Evolutionary conservation across 2,113 vertebrate species (phyloP).

Genomic region (Catharus fuscescens): DNA sequence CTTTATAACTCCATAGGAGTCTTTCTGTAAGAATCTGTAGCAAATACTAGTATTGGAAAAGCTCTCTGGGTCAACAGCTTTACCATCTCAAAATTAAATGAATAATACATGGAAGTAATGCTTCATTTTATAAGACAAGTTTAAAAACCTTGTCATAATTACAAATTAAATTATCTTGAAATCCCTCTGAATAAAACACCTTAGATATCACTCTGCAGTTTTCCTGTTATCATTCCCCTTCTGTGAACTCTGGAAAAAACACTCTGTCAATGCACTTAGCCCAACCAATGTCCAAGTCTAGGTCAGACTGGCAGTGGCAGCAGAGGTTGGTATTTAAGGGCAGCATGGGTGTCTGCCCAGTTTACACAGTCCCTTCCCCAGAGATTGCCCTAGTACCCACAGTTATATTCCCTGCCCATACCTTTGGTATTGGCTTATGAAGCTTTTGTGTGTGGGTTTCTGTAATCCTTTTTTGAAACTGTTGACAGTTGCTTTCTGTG

Average conservation of each 20-base stretch:
- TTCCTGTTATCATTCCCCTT: not conserved
- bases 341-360: not conserved
- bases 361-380: not conserved
- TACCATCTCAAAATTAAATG: not conserved
- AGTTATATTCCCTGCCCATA: accelerated
- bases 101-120: not conserved
- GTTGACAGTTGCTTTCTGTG: not conserved
- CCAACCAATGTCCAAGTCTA: not conserved
- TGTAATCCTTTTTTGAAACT: not conserved
- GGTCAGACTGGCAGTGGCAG: not conserved
- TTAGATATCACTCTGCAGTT: not conserved
- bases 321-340: not conserved
- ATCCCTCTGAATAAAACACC: not conserved
- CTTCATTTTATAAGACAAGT: not conserved
- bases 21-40: not conserved
- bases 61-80: not conserved
- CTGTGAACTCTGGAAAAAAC: not conserved
- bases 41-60: not conserved
- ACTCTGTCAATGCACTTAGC: not conserved
- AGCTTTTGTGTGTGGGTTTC: not conserved
- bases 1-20: not conserved
- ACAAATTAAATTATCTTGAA: not conserved
- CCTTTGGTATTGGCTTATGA: not conserved
- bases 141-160: not conserved
- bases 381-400: not conserved